Evolutionary conservation across 2,888 invertebrate species (phyloP).

Genomic region (Agrochola lychnidis): DNA sequence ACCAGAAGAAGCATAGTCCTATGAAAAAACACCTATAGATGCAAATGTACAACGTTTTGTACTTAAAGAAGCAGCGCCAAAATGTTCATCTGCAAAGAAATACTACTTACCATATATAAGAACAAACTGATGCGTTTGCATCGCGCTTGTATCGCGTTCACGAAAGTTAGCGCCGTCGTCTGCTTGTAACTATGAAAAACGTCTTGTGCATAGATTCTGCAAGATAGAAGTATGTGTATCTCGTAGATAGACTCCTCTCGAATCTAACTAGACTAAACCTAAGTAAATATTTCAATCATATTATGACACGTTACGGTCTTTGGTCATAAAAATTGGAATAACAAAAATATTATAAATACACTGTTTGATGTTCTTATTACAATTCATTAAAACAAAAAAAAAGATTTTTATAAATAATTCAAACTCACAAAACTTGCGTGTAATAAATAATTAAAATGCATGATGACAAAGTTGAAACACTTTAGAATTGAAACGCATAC

Average conservation of each 20-base stretch:
- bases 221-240: conserved; percentile 5
- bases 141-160: conserved; percentile 3
- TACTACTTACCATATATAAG: not conserved
- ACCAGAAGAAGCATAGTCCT: not conserved
- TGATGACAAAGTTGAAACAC: not conserved
- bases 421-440: not conserved
- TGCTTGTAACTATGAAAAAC: conserved; percentile 32
- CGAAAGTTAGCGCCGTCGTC: conserved; percentile 8
- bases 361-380: not conserved
- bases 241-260: not conserved
- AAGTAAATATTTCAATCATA: not conserved
- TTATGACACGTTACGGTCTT: not conserved
- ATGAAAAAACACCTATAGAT: not conserved
- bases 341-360: not conserved
- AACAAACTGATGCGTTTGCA: conserved; percentile 8
- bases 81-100: conserved; percentile 2
- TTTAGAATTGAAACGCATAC: conserved; percentile 11
- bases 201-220: not conserved
- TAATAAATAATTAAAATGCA: not conserved
- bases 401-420: not conserved
- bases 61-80: not conserved
- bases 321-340: not conserved
- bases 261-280: not conserved
- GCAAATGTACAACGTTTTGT: not conserved
- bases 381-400: not conserved